Evolutionary conservation across 2,113 vertebrate genomes (phyloP), one percentile per base, ranked within the genome.

Genomic region (Mastomys natalensis): DNA sequence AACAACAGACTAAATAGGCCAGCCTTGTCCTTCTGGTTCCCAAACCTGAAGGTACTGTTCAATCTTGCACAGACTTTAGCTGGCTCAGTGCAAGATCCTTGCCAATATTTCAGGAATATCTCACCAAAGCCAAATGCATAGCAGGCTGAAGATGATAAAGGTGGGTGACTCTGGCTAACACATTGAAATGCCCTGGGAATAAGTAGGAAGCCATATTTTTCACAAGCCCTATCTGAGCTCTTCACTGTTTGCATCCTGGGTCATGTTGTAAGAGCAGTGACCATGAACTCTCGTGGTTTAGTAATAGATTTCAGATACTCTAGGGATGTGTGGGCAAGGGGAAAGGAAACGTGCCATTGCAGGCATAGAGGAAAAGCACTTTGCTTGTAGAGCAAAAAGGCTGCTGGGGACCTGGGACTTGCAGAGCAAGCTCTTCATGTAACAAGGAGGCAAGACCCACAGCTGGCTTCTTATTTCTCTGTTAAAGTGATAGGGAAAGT

Each of bases 11-110:
- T n/a, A 31, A 45, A 85, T 37, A 45, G 93, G 58, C 76, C 76
- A 55, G 81, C 94, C 97, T 94, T 0, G 90, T 94, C 94, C 92
- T 97, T 97, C 96, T 87, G 94, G 97, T 97, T 97, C 89, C 87
- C 76, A 74, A 93, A 96, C 96, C 92, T 87, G 96, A 95, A 1
- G 58, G 93, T 92, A 95, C 95, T 81, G 97, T 92, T 78, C 7
- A 0, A 24, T 95, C 76, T 82, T 40, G 58, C 55, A 48, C 34
- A 84, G 92, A 72, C 73, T 64, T 82, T 68, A 80, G 68, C 84
- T 51, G 90, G 85, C 82, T 87, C 88, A 4, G 0, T 19, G 73
- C 16, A 1, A 0, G 11, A 24, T 89, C 58, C 19, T 7, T 66
- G 96, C 91, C 91, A 74, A 68, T 73, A 40, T 78, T 90, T 90